These are phyloP conservation scores for Pithys albifrons DNA, from an alignment of 2,113 vertebrate genomes.

Conservation along the genomic window DNA sequence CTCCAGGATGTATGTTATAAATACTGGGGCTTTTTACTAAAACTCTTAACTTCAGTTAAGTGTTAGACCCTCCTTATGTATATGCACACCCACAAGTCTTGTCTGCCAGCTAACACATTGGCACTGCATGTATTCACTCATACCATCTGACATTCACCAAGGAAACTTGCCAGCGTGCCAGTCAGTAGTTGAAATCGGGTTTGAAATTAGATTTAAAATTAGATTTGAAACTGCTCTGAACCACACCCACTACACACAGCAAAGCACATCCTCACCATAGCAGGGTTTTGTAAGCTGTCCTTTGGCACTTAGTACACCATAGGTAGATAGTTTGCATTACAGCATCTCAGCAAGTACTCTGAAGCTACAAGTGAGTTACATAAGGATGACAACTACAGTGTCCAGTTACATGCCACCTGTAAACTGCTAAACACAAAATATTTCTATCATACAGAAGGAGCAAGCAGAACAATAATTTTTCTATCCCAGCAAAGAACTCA, in stretches of 20 bases:
- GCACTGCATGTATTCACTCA: not conserved
- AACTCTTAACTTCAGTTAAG: not conserved
- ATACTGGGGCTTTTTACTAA: fast-evolving
- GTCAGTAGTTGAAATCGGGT: not conserved
- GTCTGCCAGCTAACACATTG: not conserved
- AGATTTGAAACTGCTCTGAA: not conserved
- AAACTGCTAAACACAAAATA: not conserved
- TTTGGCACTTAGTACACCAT: not conserved
- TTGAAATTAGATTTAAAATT: not conserved
- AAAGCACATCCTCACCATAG: not conserved
- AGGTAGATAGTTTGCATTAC: fast-evolving
- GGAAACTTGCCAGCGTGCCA: not conserved
- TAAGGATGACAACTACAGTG: not conserved
- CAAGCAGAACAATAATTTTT: not conserved
- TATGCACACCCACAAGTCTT: fast-evolving
- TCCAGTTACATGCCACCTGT: not conserved
- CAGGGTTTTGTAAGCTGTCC: fast-evolving
- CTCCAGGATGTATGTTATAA: not conserved
- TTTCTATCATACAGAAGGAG: not conserved
- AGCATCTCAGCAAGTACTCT: no score
- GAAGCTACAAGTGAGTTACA: not conserved
- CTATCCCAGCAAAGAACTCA: not conserved
- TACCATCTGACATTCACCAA: not conserved
- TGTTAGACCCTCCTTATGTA: not conserved
- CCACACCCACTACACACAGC: not conserved